Percentiles rank a stretch among this genome's conserved stretches.
These are phyloP conservation scores for Philopotamus ludificatus DNA, from an alignment of 1,140 invertebrate genomes.

Conservation along the genomic window DNA sequence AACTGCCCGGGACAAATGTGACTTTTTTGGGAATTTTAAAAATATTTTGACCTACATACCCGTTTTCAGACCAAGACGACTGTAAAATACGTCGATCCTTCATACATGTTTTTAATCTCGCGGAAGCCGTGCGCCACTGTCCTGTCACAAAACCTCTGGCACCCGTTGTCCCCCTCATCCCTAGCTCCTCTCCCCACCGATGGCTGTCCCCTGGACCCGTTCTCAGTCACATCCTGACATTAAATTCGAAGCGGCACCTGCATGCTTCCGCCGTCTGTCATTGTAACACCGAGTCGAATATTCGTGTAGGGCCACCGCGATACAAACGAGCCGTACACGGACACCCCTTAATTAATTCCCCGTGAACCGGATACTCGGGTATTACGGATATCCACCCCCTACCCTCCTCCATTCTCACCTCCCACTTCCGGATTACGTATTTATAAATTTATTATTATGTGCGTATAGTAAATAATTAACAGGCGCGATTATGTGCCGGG, in stretches of 20 bases:
- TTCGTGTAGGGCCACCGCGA: neutral
- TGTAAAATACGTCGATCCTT: too few relatives aligned
- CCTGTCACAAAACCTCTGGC: neutral
- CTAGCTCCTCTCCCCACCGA: too few relatives aligned
- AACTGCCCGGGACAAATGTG: too few relatives aligned
- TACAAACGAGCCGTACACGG: constrained; percentile 25
- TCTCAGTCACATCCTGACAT: neutral
- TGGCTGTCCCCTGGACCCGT: neutral
- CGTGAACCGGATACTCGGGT: constrained; percentile 2
- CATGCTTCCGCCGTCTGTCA: constrained; percentile 14
- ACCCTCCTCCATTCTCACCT: constrained; percentile 3
- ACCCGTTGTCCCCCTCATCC: too few relatives aligned
- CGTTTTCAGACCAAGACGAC: too few relatives aligned
- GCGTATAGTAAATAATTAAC: neutral
- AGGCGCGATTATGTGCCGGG: neutral
- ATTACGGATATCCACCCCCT: neutral
- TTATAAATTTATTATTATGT: constrained; percentile 21
- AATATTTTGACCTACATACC: too few relatives aligned
- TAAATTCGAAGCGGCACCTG: constrained; percentile 7
- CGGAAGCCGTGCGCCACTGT: neutral
- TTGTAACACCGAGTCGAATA: constrained; percentile 12
- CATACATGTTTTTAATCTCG: too few relatives aligned
- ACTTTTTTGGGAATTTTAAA: too few relatives aligned
- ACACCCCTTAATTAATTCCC: constrained; percentile 36
- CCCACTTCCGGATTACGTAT: constrained; percentile 29